Evolutionary conservation across 2,888 invertebrate species (phyloP).

Genomic region (Cryptosula pallasiana): DNA sequence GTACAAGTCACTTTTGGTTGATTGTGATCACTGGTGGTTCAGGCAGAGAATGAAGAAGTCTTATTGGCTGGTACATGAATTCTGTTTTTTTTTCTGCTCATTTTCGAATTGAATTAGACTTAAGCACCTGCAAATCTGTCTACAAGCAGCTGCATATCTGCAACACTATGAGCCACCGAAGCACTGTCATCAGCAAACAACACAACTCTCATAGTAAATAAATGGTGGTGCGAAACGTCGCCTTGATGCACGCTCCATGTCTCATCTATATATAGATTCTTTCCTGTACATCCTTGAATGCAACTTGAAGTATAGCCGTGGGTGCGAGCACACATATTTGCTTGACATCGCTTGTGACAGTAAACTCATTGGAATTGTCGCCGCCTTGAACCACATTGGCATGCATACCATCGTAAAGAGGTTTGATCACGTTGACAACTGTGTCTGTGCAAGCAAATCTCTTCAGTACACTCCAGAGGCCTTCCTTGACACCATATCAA

Average conservation of each 20-base stretch:
- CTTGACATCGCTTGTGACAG: background rate
- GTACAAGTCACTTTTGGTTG: background rate
- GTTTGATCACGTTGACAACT: background rate
- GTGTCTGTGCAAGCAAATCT: no score
- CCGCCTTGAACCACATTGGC: constrained; percentile 3
- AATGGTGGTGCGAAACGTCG: background rate
- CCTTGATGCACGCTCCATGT: background rate
- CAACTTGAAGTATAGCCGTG: constrained; percentile 3
- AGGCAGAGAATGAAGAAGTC: background rate
- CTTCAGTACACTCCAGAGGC: no score
- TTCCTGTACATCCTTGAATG: background rate
- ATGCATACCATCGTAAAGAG: background rate
- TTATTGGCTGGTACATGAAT: background rate
- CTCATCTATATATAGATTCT: background rate
- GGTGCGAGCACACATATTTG: background rate
- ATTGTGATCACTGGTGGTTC: background rate
- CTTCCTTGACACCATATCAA: background rate
- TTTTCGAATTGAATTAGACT: background rate
- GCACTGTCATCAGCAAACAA: constrained; percentile 5
- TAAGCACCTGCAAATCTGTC: background rate
- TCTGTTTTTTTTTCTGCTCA: background rate
- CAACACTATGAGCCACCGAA: background rate
- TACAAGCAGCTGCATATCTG: background rate
- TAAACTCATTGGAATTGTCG: background rate
- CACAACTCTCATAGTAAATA: background rate